phyloP scores from a whole-genome alignment of 2,888 invertebrate genomes.

The Halictus quadricinctus region DNA sequence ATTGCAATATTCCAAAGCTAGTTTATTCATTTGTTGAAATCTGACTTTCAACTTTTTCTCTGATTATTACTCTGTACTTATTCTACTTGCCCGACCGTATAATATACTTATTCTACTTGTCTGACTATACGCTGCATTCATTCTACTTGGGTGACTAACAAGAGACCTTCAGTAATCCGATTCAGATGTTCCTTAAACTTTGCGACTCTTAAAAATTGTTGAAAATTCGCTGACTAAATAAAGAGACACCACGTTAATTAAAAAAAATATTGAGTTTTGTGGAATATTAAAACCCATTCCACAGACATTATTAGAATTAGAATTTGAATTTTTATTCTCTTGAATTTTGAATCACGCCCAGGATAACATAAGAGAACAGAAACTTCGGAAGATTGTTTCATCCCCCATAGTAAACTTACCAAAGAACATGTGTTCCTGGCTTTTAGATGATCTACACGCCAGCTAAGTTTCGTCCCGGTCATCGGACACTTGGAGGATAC shows the following conservation, averaged over 20 bases:
- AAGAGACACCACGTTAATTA: neutral
- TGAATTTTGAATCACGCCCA: neutral
- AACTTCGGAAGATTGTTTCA: constrained; percentile 1
- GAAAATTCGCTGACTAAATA: neutral
- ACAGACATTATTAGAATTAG: neutral
- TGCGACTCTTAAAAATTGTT: neutral
- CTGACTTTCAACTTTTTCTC: neutral
- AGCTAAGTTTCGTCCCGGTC: neutral
- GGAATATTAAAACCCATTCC: neutral
- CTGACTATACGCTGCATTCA: neutral
- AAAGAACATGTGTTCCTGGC: constrained; percentile 2
- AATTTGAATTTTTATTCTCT: too few species aligned
- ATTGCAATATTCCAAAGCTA: neutral
- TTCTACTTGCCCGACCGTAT: constrained; percentile 1
- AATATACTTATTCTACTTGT: constrained; percentile 5
- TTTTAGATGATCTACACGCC: constrained; percentile 5
- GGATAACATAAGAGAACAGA: neutral
- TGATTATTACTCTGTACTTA: neutral
- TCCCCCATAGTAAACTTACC: neutral
- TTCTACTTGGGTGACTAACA: neutral
- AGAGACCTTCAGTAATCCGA: neutral
- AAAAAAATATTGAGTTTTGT: neutral
- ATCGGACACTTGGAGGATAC: neutral
- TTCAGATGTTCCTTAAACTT: neutral
- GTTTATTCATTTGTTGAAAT: neutral